Percentiles rank a stretch among this genome's conserved stretches.
Evolutionary conservation across 2,797 vertebrate genomes (phyloP).

Genomic region (Crotalus adamanteus): DNA sequence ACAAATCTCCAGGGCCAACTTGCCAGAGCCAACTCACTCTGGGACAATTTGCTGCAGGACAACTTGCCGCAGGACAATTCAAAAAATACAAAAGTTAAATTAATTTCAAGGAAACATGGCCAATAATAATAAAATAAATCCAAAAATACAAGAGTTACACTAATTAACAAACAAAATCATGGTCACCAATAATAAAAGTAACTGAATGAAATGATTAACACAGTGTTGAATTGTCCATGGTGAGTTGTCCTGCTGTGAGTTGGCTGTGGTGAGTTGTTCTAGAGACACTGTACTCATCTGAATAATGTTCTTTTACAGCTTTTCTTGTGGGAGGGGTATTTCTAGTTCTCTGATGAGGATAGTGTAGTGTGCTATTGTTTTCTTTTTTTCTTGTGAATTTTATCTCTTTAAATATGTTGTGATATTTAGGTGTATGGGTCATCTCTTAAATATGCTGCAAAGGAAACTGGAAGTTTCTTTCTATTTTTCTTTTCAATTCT

Average conservation of each 20-base stretch:
- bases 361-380: not conserved
- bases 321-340: not conserved
- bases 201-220: not conserved
- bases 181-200: not conserved
- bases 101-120: not conserved
- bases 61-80: not conserved
- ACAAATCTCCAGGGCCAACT: not conserved
- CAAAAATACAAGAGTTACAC: not conserved
- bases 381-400: not conserved
- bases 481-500: not conserved
- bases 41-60: too few relatives aligned
- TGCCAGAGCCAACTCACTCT: not conserved
- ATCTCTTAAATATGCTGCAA: not conserved
- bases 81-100: not conserved
- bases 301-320: not conserved
- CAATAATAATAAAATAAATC: not conserved
- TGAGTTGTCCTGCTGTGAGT: not conserved
- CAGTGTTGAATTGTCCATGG: not conserved
- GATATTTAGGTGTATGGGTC: not conserved
- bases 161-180: not conserved
- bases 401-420: not conserved
- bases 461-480: not conserved
- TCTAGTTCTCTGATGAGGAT: not conserved
- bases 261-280: not conserved
- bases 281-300: not conserved